Evolutionary conservation across 35 echinoderm and acorn worm genomes (phyloP).

Genomic region (Nesometra sesokonis): DNA sequence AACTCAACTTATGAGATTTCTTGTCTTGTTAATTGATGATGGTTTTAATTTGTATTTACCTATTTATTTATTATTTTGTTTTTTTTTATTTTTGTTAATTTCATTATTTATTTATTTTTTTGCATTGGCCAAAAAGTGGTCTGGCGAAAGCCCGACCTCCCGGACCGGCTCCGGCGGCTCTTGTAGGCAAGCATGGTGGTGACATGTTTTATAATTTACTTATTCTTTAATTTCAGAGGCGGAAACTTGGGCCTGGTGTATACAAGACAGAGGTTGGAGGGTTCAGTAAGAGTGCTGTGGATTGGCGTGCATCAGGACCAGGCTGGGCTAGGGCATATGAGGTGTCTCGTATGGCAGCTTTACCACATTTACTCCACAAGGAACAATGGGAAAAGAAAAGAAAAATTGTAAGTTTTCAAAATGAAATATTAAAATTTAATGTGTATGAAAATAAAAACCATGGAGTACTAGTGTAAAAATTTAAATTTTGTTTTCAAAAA

Average conservation of each 20-base stretch:
- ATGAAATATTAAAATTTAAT: neutral
- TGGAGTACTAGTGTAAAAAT: too few relatives aligned
- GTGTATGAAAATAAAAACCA: too few relatives aligned
- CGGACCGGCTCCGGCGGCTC: too few relatives aligned
- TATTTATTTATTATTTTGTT: too few relatives aligned
- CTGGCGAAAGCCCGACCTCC: too few relatives aligned
- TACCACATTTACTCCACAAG: constrained; percentile 94
- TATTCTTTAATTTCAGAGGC: constrained; percentile 49
- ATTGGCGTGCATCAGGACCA: constrained; percentile 64
- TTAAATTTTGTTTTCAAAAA: too few relatives aligned
- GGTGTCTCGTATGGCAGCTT: constrained; percentile 59
- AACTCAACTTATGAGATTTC: neutral
- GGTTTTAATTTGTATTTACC: too few relatives aligned
- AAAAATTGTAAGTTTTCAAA: constrained; percentile 36
- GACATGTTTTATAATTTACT: neutral
- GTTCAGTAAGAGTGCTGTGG: constrained; percentile 70
- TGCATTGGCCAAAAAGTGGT: too few relatives aligned
- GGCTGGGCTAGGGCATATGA: constrained; percentile 97
- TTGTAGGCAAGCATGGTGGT: too few relatives aligned
- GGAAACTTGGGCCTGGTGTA: constrained; percentile 70
- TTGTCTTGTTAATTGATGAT: too few relatives aligned
- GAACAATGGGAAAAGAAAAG: constrained; percentile 99
- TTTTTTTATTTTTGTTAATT: too few relatives aligned
- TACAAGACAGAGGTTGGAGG: constrained; percentile 80
- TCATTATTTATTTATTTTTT: neutral